phyloP scores from a whole-genome alignment of 2,113 vertebrate species.

The Scophthalmus maximus region DNA sequence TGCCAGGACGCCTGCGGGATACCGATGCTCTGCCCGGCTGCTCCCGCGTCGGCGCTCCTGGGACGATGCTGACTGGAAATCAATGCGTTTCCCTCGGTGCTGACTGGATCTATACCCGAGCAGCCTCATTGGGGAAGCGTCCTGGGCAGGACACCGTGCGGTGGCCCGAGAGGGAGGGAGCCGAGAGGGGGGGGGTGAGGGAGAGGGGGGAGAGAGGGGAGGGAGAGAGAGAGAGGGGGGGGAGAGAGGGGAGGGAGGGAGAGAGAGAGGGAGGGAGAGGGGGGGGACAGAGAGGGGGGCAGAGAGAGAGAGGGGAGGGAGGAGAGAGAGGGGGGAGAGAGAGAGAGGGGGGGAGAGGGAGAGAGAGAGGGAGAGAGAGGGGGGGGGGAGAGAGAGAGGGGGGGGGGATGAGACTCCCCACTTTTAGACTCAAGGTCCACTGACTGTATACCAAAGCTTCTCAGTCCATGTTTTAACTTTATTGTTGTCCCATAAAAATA shows the following conservation, averaged over 20 bases:
- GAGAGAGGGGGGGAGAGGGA: not conserved
- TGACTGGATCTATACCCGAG: conserved; percentile 78
- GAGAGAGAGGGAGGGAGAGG: not conserved
- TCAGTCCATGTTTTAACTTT: too few relatives aligned
- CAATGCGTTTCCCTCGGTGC: conserved; percentile 79
- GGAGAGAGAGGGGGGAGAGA: conserved; percentile 1
- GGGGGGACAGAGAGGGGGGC: conserved; percentile 3
- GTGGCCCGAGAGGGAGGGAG: conserved; percentile 31
- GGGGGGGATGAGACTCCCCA: not conserved
- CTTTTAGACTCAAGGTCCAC: not conserved
- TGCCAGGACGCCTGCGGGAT: conserved; percentile 74
- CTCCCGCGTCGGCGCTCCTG: conserved; percentile 56
- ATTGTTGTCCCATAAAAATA: too few relatives aligned
- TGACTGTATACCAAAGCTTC: too few relatives aligned
- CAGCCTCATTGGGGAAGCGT: conserved; percentile 74
- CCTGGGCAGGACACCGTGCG: conserved; percentile 59
- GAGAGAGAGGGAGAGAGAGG: too few relatives aligned
- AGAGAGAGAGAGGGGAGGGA: not conserved
- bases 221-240: not conserved
- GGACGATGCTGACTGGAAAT: conserved; percentile 76
- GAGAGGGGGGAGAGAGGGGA: not conserved
- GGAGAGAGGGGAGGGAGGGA: conserved; percentile 4
- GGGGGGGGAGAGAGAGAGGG: too few relatives aligned
- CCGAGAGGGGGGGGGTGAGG: not conserved
- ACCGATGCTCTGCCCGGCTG: conserved; percentile 70